phyloP scores from a whole-genome alignment of 2,888 invertebrate species.

The Melipona beecheii region DNA sequence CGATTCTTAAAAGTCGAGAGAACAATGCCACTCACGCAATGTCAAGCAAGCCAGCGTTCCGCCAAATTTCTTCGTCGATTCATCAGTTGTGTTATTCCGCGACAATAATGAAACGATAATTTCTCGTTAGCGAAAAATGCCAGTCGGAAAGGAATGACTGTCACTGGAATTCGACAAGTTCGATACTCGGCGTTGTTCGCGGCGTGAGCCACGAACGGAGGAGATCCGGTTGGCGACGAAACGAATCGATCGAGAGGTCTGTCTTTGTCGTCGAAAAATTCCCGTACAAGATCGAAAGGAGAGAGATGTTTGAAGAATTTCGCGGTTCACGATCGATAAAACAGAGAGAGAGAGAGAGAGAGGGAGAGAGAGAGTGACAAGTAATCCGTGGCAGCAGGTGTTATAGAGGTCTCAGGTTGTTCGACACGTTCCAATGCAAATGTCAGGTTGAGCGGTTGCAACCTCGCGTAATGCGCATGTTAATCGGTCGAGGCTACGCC shows the following conservation, averaged over 20 bases:
- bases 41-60: not conserved
- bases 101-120: not conserved
- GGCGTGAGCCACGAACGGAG: not conserved
- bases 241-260: no score
- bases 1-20: not conserved
- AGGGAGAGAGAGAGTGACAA: conserved; percentile 2
- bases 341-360: not conserved
- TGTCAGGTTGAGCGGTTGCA: conserved; percentile 73
- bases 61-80: not conserved
- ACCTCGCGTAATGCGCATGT: conserved; percentile 80
- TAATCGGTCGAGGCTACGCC: conserved; percentile 78
- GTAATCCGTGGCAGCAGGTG: conserved; percentile 46
- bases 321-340: conserved; percentile 13
- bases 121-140: conserved; percentile 22
- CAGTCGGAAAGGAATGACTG: conserved; percentile 25
- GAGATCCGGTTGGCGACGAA: not conserved
- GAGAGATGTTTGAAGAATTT: not conserved
- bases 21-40: not conserved
- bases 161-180: conserved; percentile 16
- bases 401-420: conserved; percentile 67
- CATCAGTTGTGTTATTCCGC: not conserved
- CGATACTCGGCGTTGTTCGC: not conserved
- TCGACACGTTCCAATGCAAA: conserved; percentile 79
- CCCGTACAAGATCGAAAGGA: not conserved
- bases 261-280: not conserved